These are phyloP conservation scores for Trichomycterus rosablanca DNA, from an alignment of 2,113 vertebrate species.

Conservation along the genomic window DNA sequence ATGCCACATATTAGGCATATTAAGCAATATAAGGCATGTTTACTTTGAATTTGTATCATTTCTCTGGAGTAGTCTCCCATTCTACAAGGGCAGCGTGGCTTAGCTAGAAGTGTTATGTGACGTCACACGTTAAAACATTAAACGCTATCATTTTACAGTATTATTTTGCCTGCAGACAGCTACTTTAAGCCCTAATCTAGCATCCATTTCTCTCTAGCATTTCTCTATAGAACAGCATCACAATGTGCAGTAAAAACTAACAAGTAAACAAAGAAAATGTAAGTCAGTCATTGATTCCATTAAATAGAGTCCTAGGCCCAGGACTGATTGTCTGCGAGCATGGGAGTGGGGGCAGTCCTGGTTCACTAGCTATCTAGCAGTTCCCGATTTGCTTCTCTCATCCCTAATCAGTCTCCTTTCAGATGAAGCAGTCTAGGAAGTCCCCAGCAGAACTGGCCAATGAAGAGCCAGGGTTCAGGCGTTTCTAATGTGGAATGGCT, in stretches of 20 bases:
- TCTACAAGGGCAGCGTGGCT: no score
- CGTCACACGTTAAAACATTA: no score
- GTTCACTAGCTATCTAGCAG: slow-evolving; percentile 1
- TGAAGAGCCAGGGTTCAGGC: slow-evolving; percentile 44
- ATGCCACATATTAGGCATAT: no score
- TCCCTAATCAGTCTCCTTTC: slow-evolving; percentile 34
- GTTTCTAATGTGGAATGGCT: slow-evolving; percentile 54
- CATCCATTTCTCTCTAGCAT: no score
- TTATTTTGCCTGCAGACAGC: slow-evolving; percentile 13
- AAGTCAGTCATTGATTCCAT: background rate
- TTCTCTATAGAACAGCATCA: slow-evolving; percentile 11
- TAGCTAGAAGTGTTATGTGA: no score
- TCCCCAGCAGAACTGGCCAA: slow-evolving; percentile 33
- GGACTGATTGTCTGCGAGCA: background rate
- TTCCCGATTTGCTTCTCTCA: slow-evolving; percentile 16
- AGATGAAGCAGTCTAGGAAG: slow-evolving; percentile 35
- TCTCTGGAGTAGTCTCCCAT: no score
- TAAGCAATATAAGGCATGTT: no score
- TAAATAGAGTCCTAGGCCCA: background rate
- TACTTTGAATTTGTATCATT: no score
- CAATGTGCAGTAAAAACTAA: slow-evolving; percentile 21
- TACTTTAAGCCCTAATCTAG: slow-evolving; percentile 31
- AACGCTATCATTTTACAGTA: slow-evolving; percentile 24
- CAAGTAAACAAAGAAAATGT: slow-evolving; percentile 17
- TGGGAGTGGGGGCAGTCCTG: background rate